These are phyloP conservation scores for Amblyornis subalaris DNA, from an alignment of 2,113 vertebrate genomes.

Conservation along the genomic window DNA sequence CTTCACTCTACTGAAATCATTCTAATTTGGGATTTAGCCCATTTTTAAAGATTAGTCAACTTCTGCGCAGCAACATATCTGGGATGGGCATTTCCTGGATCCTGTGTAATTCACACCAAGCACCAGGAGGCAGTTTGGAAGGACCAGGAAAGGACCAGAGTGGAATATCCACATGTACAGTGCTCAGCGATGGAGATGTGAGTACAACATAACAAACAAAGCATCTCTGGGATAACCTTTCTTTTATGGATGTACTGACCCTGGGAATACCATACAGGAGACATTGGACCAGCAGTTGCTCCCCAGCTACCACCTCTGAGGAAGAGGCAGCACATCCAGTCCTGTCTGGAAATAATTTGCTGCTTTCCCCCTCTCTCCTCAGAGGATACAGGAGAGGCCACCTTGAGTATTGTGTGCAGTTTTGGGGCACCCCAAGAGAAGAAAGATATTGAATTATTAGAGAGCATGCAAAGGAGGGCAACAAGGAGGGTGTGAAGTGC, in stretches of 20 bases:
- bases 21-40: constrained; percentile 52
- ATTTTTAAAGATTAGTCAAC: not conserved
- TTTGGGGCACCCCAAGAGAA: not conserved
- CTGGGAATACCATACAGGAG: not conserved
- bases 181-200: not conserved
- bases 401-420: not conserved
- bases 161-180: fast-evolving
- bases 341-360: not conserved
- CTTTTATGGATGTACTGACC: not conserved
- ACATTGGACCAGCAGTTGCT: not conserved
- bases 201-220: fast-evolving
- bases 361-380: not conserved
- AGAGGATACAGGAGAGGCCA: not conserved
- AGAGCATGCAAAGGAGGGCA: not conserved
- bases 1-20: constrained; percentile 30
- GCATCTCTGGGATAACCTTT: too few species aligned
- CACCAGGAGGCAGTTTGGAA: not conserved
- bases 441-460: not conserved
- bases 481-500: not conserved
- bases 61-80: not conserved
- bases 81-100: not conserved
- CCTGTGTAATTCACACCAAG: not conserved
- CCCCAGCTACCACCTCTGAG: not conserved
- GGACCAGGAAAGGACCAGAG: not conserved
- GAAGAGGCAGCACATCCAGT: too few species aligned